Evolutionary conservation across 2,888 invertebrate genomes (phyloP), one percentile per base, ranked within the genome.

Genomic region (Chrysolina haemoptera): DNA sequence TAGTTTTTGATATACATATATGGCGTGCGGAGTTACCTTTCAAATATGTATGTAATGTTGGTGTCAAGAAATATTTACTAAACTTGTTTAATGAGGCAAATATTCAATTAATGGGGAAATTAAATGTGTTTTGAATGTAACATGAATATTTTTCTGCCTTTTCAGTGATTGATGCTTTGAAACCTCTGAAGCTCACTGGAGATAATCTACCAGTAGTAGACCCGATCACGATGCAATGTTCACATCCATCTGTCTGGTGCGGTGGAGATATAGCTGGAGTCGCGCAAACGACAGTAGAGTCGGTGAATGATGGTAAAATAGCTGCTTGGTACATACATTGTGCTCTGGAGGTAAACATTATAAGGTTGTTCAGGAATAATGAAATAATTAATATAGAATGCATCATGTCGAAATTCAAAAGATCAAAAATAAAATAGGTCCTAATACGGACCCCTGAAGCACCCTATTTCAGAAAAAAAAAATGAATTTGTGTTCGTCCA

Each of bases 271-370:
- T 98, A 59, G 98, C 96, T 0, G 98, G 98, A 0, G 91, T 95
- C 48, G 95, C 98, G 0, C 97, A 98, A 88, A 99, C 99, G 0
- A 99, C 99, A 0, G 99, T 99, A 0, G 99, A 99, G 88, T 95
- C 98, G 0, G 98, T 98, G 0, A 99, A 99, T 85, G 99, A 99
- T 88, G 99, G 99, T 43, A 99, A 99, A 90, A 96, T 94, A 0
- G 98, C 98, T 0, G 96, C 98, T 3, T 98, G 98, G 98, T 91
- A 91, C 82, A 98, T 99, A 84, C 99, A 99, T 87, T 94, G 94
- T 81, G 94, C 94, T 84, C 89, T 99, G 79, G 97, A 98, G 91
- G 95, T 95, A 20, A 53, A 14, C 43, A 14, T 14, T 43, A 43
- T 9, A 4, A 41, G n/a, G 11, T 41, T 43, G n/a, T n/a, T 48